These are phyloP conservation scores for Campoplex nolae DNA, from an alignment of 2,888 invertebrate species.

Conservation along the genomic window DNA sequence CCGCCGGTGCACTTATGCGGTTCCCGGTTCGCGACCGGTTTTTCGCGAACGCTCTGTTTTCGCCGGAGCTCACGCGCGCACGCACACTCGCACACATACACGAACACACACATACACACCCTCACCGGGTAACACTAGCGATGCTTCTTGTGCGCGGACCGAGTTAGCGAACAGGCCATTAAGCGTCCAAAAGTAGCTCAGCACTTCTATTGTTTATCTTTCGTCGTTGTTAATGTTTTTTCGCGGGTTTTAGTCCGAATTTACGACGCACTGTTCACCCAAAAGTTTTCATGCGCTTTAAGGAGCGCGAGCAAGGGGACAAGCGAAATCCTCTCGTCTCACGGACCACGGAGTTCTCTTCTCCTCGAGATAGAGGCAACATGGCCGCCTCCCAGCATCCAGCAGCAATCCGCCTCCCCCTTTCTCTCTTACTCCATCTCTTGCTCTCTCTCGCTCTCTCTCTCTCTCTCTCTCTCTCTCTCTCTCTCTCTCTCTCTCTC, in stretches of 20 bases:
- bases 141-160: constrained; percentile 25
- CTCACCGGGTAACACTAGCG: constrained; percentile 46
- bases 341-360: constrained; percentile 80
- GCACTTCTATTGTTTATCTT: background rate
- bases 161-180: constrained; percentile 25
- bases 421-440: constrained; percentile 74
- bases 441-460: constrained; percentile 17
- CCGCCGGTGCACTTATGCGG: constrained; percentile 44
- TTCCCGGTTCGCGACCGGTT: constrained; percentile 62
- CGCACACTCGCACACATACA: constrained; percentile 24
- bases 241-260: background rate
- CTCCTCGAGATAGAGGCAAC: constrained; percentile 88
- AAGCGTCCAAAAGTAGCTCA: background rate
- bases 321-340: constrained; percentile 75
- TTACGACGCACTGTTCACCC: constrained; percentile 20
- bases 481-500: constrained; percentile 69
- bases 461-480: constrained; percentile 36
- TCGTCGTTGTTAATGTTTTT: background rate
- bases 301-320: constrained; percentile 69
- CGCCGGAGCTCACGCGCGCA: constrained; percentile 38
- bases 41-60: constrained; percentile 64
- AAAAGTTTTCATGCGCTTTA: constrained; percentile 64
- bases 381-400: constrained; percentile 88
- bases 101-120: constrained; percentile 26
- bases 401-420: constrained; percentile 79